Percentiles rank a stretch among this genome's conserved stretches.
These are phyloP conservation scores for Mesochorus sp. DNA, from an alignment of 2,888 invertebrate species.

Conservation along the genomic window DNA sequence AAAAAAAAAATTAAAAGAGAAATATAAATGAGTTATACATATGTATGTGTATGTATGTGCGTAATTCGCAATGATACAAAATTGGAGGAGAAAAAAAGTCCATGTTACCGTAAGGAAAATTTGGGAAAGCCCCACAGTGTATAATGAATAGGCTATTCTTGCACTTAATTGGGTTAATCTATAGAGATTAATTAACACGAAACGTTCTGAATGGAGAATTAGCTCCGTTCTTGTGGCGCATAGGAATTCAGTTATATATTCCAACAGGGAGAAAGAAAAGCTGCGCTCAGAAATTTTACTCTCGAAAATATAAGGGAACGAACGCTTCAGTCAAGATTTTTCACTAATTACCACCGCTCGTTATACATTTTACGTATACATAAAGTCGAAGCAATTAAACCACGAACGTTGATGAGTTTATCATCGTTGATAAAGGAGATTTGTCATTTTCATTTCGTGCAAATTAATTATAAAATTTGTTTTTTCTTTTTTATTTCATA, in stretches of 20 bases:
- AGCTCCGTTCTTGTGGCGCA: slow-evolving; percentile 60
- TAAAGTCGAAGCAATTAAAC: not conserved
- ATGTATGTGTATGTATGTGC: too few species aligned
- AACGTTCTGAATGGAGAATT: slow-evolving; percentile 70
- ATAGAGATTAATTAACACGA: slow-evolving; percentile 75
- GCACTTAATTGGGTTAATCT: slow-evolving; percentile 77
- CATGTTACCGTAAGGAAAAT: not conserved
- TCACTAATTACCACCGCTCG: slow-evolving; percentile 51
- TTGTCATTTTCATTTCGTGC: not conserved
- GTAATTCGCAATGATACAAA: not conserved
- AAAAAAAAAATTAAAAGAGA: too few species aligned
- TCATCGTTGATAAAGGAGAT: slow-evolving; percentile 9
- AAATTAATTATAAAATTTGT: not conserved
- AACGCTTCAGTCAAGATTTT: slow-evolving; percentile 44
- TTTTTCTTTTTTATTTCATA: not conserved
- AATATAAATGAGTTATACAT: too few species aligned
- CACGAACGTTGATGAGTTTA: slow-evolving; percentile 34
- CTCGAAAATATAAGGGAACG: slow-evolving; percentile 30
- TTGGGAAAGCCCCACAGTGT: slow-evolving; percentile 49
- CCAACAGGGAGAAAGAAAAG: not conserved
- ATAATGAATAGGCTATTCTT: slow-evolving; percentile 74
- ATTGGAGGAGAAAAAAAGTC: not conserved
- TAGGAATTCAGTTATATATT: slow-evolving; percentile 57
- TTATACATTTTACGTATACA: slow-evolving; percentile 12
- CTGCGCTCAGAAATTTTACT: slow-evolving; percentile 22